phyloP scores from a whole-genome alignment of 2,797 vertebrate species.

The Octomys mimax region DNA sequence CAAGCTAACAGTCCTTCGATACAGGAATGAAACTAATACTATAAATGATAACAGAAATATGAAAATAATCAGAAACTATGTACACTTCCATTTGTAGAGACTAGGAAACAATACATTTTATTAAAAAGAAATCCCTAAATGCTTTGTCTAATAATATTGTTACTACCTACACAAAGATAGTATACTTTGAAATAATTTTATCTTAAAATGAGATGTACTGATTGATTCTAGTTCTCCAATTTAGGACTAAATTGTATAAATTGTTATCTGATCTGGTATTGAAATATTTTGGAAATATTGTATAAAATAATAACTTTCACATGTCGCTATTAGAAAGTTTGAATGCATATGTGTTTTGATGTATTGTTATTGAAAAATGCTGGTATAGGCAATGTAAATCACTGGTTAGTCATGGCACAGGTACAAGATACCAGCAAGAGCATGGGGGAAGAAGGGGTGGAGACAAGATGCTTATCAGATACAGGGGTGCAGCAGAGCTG shows the following conservation, averaged over 20 bases:
- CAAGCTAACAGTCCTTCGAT: neutral
- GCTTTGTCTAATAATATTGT: neutral
- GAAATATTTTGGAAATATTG: neutral
- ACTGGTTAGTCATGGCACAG: neutral
- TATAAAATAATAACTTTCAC: neutral
- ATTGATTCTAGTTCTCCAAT: neutral
- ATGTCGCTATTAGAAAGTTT: constrained; percentile 6
- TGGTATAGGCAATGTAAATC: neutral
- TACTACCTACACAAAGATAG: neutral
- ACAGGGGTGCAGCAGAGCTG: neutral
- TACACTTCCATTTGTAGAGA: neutral
- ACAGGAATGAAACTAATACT: neutral
- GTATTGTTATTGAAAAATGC: neutral
- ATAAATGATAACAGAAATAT: neutral
- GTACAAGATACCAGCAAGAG: neutral
- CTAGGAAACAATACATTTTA: neutral
- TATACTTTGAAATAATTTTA: neutral
- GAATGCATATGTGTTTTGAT: neutral
- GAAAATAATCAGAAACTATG: neutral
- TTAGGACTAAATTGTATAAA: neutral
- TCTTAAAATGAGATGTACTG: neutral
- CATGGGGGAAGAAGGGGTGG: neutral
- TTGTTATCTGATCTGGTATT: constrained; percentile 16
- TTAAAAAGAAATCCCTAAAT: neutral
- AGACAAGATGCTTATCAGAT: neutral